phyloP scores from a whole-genome alignment of 1,140 invertebrate species.

The Drosophila lacertosa region DNA sequence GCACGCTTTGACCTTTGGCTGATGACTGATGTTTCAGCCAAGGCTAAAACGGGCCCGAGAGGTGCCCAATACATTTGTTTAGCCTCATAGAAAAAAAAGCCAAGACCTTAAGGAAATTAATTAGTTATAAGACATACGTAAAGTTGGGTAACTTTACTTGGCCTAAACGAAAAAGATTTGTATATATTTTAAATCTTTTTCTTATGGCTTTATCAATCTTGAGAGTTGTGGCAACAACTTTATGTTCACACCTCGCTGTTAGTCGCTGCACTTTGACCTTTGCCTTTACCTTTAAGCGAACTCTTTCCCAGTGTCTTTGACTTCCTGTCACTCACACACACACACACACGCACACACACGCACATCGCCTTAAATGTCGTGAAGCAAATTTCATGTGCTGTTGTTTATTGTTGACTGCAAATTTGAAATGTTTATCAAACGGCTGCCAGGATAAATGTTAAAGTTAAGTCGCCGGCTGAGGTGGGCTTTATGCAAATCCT shows the following conservation, averaged over 20 bases:
- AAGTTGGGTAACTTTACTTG: not conserved
- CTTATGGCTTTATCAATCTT: not conserved
- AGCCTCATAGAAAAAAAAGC: not conserved
- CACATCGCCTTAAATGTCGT: not conserved
- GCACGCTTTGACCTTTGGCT: constrained; percentile 62
- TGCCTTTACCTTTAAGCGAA: constrained; percentile 4
- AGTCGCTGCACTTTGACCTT: constrained; percentile 57
- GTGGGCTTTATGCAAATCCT: constrained; percentile 77
- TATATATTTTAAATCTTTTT: too few relatives aligned
- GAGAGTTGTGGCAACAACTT: not conserved
- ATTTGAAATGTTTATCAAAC: constrained; percentile 68
- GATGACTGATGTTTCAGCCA: constrained; percentile 29
- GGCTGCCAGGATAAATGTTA: constrained; percentile 56
- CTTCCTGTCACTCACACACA: not conserved
- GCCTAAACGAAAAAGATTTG: too few relatives aligned
- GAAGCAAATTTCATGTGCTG: constrained; percentile 9
- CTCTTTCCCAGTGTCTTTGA: not conserved
- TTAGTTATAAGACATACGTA: constrained; percentile 1
- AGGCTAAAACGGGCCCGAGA: constrained; percentile 7
- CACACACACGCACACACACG: not conserved
- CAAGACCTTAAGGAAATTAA: not conserved
- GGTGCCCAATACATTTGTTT: constrained; percentile 11
- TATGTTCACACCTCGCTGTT: constrained; percentile 6
- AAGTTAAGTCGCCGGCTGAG: constrained; percentile 62
- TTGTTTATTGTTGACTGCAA: constrained; percentile 27